Percentiles rank a stretch among this genome's conserved stretches.
These are phyloP conservation scores for Callimorpha dominula DNA, from an alignment of 2,888 invertebrate genomes.

Conservation along the genomic window DNA sequence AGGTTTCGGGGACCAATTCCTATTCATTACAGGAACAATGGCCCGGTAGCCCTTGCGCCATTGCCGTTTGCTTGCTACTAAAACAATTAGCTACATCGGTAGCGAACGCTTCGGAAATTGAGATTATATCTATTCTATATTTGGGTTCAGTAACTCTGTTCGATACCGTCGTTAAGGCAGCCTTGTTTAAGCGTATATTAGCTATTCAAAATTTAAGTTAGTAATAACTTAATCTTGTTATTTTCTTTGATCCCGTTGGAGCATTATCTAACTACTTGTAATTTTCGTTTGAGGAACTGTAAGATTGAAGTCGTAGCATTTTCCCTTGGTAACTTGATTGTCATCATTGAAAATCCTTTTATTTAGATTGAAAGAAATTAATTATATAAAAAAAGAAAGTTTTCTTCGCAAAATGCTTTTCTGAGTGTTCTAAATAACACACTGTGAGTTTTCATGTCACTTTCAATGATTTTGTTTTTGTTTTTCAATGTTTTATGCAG, in stretches of 20 bases:
- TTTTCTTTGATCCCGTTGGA: background rate
- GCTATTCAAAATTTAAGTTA: slow-evolving; percentile 1
- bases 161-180: slow-evolving; percentile 6
- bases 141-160: slow-evolving; percentile 18
- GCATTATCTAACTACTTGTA: background rate
- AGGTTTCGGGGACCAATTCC: slow-evolving; percentile 54
- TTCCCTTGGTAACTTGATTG: too few species aligned
- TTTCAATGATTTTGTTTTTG: too few species aligned
- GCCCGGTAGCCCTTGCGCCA: slow-evolving; percentile 47
- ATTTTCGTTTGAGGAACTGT: background rate
- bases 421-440: too few species aligned
- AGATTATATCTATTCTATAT: slow-evolving; percentile 26
- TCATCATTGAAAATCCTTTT: too few species aligned
- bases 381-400: too few species aligned
- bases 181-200: background rate
- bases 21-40: slow-evolving; percentile 67
- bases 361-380: too few species aligned
- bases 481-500: too few species aligned
- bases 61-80: slow-evolving; percentile 52
- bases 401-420: too few species aligned
- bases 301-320: too few species aligned
- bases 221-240: background rate
- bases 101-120: slow-evolving; percentile 39
- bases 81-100: slow-evolving; percentile 60
- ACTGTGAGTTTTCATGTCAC: too few species aligned